Base-by-base conservation (phyloP, 92 coral and sea anemone genomes). In the Palythoa heliodiscus region DNA sequence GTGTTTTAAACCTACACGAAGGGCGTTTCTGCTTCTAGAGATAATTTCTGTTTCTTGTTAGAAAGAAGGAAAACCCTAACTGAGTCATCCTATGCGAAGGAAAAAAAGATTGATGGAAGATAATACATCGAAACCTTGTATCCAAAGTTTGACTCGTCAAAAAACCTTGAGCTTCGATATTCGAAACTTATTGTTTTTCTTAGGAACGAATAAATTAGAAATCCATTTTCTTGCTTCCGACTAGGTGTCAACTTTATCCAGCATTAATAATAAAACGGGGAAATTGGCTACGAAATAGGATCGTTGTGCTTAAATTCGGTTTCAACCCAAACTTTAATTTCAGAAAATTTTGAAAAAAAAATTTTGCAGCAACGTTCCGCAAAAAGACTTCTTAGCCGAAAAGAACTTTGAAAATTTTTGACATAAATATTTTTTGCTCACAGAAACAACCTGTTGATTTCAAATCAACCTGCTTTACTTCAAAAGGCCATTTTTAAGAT, bases 371-470 rank as follows among this genome's bases (percentile, higher is more conserved):
- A 39, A 13, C 22, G 17, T 6, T 11, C 17, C 63, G 43, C 73
- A n/a, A 25, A 16, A 80, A 52, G 8, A 68, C 66, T 10, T 40
- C 5, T 22, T 10, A 11, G 4, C 6, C 7, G 22, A n/a, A 29
- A 25, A 20, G 12, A 66, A 29, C 11, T n/a, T 9, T 22, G 23
- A 61, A 80, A 64, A 20, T 20, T 64, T 40, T 7, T 43, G 61
- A 48, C 35, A 48, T 35, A 60, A 57, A 48, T 53, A 48, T 35
- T 57, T 77, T 78, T 64, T 37, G 43, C 67, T 19, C n/a, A 16
- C 22, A 19, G 68, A 61, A 88, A 70, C 93, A 94, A 94, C 98
- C 98, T 94, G 98, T 94, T 94, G 98, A 94, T 75, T 87, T 88
- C 37, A 38, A 87, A 71, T 64, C 89, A 92, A 92, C 98, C 98